Evolutionary conservation across 2,888 invertebrate genomes (phyloP).

Genomic region (Resseliella maxima): DNA sequence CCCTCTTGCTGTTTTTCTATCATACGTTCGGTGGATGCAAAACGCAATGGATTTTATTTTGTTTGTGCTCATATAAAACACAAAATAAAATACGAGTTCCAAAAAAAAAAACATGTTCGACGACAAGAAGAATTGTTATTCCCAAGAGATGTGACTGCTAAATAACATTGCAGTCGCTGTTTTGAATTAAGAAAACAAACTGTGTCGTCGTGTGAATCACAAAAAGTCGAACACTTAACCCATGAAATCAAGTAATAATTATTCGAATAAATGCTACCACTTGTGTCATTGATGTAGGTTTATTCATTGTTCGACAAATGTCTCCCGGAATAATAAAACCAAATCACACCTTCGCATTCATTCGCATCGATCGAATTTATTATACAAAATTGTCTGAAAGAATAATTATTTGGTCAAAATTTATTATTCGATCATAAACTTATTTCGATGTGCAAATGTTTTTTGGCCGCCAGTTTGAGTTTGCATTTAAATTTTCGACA

Average conservation of each 20-base stretch:
- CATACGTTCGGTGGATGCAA: not conserved
- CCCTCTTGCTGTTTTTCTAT: too few relatives aligned
- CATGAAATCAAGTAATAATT: not conserved
- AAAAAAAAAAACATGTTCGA: not conserved
- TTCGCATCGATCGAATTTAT: not conserved
- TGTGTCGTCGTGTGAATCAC: not conserved
- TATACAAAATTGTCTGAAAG: not conserved
- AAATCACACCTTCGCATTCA: not conserved
- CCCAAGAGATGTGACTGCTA: not conserved
- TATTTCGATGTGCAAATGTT: not conserved
- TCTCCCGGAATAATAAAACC: not conserved
- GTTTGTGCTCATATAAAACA: not conserved
- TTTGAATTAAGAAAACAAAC: not conserved
- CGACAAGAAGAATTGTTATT: not conserved
- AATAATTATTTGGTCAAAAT: conserved; percentile 14
- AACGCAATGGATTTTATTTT: not conserved
- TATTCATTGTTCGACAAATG: not conserved
- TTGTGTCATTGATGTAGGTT: not conserved
- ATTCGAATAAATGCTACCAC: not conserved
- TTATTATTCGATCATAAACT: conserved; percentile 17
- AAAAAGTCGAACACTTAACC: not conserved
- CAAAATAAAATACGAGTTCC: not conserved
- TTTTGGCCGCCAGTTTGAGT: not conserved
- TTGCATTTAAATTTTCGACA: too few relatives aligned
- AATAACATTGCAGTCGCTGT: not conserved